phyloP scores from a whole-genome alignment of 2,797 vertebrate genomes.

The Protonibea diacanthus region DNA sequence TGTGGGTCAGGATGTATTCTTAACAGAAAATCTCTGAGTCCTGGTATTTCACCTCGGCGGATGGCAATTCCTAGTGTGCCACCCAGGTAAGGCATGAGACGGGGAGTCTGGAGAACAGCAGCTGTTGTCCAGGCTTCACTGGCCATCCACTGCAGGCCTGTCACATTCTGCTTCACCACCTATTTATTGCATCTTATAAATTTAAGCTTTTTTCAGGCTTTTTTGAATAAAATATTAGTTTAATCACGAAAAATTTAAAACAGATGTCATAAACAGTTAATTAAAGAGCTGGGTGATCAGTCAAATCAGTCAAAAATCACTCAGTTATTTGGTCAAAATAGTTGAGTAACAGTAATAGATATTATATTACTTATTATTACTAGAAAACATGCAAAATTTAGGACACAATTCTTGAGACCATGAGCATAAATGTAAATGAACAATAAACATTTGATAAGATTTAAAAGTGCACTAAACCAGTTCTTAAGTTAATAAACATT shows the following conservation, averaged over 20 bases:
- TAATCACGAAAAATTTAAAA: too few relatives aligned
- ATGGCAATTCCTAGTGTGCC: constrained; percentile 79
- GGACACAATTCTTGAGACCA: too few relatives aligned
- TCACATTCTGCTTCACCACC: constrained; percentile 66
- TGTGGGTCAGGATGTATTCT: constrained; percentile 45
- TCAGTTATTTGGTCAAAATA: background rate
- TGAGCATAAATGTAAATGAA: background rate
- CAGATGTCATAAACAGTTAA: background rate
- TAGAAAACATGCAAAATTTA: background rate
- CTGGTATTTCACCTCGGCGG: constrained; percentile 78
- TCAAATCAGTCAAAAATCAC: too few relatives aligned
- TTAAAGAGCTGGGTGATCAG: too few relatives aligned
- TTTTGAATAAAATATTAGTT: background rate
- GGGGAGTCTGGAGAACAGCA: constrained; percentile 53
- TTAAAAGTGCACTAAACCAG: background rate
- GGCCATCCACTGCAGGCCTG: constrained; percentile 66
- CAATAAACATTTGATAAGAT: background rate
- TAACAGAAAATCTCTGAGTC: constrained; percentile 70
- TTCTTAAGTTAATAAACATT: background rate
- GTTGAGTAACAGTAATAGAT: background rate
- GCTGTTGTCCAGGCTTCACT: constrained; percentile 69
- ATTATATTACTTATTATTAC: background rate
- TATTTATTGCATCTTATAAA: constrained; percentile 22
- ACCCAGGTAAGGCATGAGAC: constrained; percentile 64
- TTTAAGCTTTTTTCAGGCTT: background rate